Evolutionary conservation across 2,113 vertebrate genomes (phyloP), one percentile per base, ranked within the genome.

Genomic region (Hemibagrus wyckioides): DNA sequence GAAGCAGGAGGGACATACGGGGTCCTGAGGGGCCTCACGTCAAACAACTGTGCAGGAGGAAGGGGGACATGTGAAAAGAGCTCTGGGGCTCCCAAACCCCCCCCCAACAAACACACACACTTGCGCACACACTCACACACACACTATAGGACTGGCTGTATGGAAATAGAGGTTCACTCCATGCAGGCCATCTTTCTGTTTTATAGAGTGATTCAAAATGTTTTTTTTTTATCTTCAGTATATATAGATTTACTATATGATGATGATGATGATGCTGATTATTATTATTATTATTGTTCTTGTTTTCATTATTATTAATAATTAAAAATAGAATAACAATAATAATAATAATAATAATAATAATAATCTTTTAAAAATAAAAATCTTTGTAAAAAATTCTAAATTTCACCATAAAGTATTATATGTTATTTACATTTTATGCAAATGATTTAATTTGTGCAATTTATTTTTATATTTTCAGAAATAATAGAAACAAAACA

Each of bases 151-250:
- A 94, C 92, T 92, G 93, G 91, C 91, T 93, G 93, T 90, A 94
- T 94, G 93, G 92, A 94, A 94, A 94, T 94, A 75, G 90, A 85
- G 92, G 93, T 93, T 36, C 21, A 19, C 30, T 69, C 28, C 61
- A 65, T 28, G 17, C 17, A 9, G 30, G 30, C 19, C 4, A 4
- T 28, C 23, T 44, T 13, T 48, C 9, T 44, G 10, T 23, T 44
- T 11, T 44, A 73, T 41, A 44, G 36, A n/a, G n/a, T n/a, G n/a
- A n/a, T n/a, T n/a, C n/a, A n/a, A n/a, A n/a, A n/a, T n/a, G n/a
- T n/a, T n/a, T n/a, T n/a, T n/a, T n/a, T n/a, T n/a, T n/a, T n/a
- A n/a, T n/a, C n/a, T n/a, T n/a, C n/a, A n/a, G n/a, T n/a, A n/a
- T n/a, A n/a, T n/a, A n/a, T n/a, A n/a, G n/a, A n/a, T n/a, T n/a